Evolutionary conservation across 2,113 vertebrate species (phyloP).

Genomic region (Indri indri): DNA sequence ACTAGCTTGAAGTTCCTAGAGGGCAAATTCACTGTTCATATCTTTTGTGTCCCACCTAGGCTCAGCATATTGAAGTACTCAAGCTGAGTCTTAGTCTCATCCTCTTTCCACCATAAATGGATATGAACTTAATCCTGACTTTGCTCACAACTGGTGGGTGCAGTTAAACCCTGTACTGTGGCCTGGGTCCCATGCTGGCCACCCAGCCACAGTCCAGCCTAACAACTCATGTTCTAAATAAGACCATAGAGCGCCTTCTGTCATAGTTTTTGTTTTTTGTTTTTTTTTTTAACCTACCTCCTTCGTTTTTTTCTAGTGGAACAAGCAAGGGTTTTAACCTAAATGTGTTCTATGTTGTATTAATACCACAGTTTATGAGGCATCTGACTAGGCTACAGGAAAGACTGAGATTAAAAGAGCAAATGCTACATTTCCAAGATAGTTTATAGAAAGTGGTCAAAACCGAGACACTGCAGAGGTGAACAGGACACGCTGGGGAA

Average conservation of each 20-base stretch:
- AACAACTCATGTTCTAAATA: neutral
- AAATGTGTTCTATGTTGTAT: neutral
- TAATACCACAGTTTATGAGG: neutral
- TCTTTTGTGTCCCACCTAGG: neutral
- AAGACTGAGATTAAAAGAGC: neutral
- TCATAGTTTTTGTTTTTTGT: neutral
- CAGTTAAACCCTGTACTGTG: neutral
- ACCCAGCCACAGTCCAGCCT: neutral
- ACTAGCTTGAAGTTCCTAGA: neutral
- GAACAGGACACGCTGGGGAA: neutral
- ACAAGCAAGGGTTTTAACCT: neutral
- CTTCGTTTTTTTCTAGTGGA: neutral
- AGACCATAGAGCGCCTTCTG: neutral
- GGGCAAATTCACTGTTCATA: neutral
- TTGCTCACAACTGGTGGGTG: neutral
- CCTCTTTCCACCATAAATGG: neutral
- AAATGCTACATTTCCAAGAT: neutral
- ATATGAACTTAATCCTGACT: neutral
- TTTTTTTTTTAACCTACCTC: neutral
- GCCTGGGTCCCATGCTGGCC: neutral
- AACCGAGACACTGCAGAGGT: neutral
- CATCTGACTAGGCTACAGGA: neutral
- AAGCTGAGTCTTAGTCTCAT: neutral
- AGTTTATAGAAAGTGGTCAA: neutral
- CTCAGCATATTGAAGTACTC: neutral